phyloP scores from a whole-genome alignment of 2,888 invertebrate genomes.

The Oegoconia quadripuncta region DNA sequence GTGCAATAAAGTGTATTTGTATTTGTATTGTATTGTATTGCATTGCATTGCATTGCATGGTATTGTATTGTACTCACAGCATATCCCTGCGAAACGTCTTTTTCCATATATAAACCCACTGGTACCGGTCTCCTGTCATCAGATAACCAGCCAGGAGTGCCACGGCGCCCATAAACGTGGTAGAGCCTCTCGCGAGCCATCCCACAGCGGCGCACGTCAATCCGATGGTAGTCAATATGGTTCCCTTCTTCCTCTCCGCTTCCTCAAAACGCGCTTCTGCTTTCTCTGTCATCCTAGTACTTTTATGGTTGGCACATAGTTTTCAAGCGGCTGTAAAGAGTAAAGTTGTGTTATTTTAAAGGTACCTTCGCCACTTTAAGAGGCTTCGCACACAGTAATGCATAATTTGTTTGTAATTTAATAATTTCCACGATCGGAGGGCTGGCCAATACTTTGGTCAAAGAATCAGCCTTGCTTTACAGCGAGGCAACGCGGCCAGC shows the following conservation, averaged over 20 bases:
- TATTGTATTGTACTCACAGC: constrained; percentile 47
- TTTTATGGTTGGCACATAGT: constrained; percentile 19
- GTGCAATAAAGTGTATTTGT: no score
- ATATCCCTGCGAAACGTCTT: constrained; percentile 62
- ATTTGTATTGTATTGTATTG: no score
- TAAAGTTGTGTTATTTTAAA: background rate
- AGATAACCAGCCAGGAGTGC: constrained; percentile 48
- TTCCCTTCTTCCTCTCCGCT: constrained; percentile 49
- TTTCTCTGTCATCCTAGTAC: constrained; percentile 66
- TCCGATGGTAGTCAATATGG: constrained; percentile 46
- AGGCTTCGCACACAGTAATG: no score
- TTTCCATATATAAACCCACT: constrained; percentile 70
- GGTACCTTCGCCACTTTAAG: no score
- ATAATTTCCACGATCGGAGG: no score
- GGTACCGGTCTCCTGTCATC: constrained; percentile 66
- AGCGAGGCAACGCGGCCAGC: no score
- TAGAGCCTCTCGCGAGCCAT: constrained; percentile 45
- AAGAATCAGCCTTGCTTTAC: background rate
- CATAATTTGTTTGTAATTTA: no score
- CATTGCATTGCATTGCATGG: no score
- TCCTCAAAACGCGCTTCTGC: constrained; percentile 63
- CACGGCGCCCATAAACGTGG: constrained; percentile 37
- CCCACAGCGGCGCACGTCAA: constrained; percentile 33
- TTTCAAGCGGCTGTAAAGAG: background rate
- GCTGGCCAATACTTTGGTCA: no score